These are phyloP conservation scores for Valencia hispanica DNA, from an alignment of 2,797 vertebrate genomes.

Conservation along the genomic window DNA sequence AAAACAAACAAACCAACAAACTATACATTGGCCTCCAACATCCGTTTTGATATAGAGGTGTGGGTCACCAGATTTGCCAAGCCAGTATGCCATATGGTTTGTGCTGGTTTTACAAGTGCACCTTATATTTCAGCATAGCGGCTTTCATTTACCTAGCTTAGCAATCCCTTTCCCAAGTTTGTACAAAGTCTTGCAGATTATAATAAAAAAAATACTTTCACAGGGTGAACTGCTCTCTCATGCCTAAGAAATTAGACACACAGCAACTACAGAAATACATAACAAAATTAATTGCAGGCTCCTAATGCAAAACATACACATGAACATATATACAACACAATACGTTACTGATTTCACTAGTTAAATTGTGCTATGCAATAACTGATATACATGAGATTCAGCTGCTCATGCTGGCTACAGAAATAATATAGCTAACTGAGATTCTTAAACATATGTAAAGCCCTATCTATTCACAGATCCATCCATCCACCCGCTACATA, in stretches of 20 bases:
- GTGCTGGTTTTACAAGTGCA: constrained; percentile 76
- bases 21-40: constrained; percentile 48
- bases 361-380: too few species aligned
- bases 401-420: too few species aligned
- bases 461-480: constrained; percentile 2
- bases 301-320: too few species aligned
- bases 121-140: constrained; percentile 68
- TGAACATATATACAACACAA: too few species aligned
- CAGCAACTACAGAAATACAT: background rate
- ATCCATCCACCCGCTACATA: too few species aligned
- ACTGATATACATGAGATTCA: too few species aligned
- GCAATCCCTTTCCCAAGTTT: constrained; percentile 87
- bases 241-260: constrained; percentile 39
- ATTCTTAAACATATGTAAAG: background rate
- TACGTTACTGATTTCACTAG: too few species aligned
- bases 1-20: constrained; percentile 51
- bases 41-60: constrained; percentile 52
- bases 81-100: constrained; percentile 74
- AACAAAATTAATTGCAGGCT: too few species aligned
- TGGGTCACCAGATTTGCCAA: constrained; percentile 63
- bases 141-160: constrained; percentile 83
- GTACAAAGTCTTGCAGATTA: constrained; percentile 85
- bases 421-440: too few species aligned
- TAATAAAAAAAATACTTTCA: constrained; percentile 90
- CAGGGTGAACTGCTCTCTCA: constrained; percentile 60